Conservation (phyloP, 2,113 vertebrate species). For the Vicugna pacos region DNA sequence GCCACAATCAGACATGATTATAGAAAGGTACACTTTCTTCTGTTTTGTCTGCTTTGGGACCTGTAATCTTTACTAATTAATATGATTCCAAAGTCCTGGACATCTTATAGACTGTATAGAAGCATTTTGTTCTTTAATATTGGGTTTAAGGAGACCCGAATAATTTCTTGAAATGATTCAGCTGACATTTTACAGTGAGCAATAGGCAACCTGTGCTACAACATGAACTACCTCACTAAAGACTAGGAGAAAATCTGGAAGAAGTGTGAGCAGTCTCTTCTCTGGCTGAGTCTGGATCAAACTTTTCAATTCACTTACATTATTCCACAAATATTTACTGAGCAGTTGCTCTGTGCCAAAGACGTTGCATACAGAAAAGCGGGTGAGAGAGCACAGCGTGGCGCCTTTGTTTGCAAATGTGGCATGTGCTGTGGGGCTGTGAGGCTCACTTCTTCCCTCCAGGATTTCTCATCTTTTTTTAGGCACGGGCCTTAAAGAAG, state of each 20-base stretch:
- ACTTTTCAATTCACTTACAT: background rate
- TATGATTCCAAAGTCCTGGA: background rate
- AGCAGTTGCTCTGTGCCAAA: background rate
- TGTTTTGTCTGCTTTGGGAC: background rate
- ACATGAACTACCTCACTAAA: background rate
- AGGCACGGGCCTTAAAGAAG: background rate
- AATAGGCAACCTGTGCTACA: background rate
- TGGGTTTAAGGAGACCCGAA: background rate
- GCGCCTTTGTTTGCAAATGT: background rate
- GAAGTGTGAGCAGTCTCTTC: background rate
- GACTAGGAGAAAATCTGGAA: background rate
- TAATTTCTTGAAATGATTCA: background rate
- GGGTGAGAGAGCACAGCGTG: accelerated
- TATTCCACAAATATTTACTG: background rate
- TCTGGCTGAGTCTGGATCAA: background rate
- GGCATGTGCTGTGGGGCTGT: background rate
- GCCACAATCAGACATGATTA: background rate
- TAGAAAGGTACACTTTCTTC: accelerated
- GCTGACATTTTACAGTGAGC: background rate
- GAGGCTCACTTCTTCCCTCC: background rate
- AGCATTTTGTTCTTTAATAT: background rate
- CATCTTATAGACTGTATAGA: background rate
- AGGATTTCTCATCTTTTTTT: background rate
- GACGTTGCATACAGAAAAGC: background rate
- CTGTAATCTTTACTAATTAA: background rate